Percentiles rank a stretch among this genome's conserved stretches.
Evolutionary conservation across 2,113 vertebrate species (phyloP).

Genomic region (Myodes glareolus): DNA sequence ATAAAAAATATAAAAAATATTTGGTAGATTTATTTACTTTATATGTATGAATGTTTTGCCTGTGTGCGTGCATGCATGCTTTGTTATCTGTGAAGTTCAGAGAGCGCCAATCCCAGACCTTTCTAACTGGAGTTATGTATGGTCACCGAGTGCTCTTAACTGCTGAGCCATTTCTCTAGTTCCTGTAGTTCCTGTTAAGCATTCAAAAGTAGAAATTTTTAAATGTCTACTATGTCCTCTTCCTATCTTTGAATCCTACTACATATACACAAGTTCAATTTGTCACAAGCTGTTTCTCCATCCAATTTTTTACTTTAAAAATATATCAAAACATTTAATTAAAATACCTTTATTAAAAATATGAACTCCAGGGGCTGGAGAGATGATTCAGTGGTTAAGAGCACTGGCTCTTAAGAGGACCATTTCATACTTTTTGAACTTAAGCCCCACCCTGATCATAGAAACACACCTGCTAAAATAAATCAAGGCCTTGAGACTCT

Average conservation of each 20-base stretch:
- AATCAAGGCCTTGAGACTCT: slow-evolving; percentile 89
- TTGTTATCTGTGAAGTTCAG: neutral
- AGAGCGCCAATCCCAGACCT: neutral
- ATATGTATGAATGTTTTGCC: neutral
- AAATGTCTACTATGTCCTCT: neutral
- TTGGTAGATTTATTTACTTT: neutral
- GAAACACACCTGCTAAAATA: slow-evolving; percentile 88
- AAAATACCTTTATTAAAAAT: slow-evolving; percentile 98
- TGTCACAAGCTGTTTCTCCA: neutral
- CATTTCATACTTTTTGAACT: slow-evolving; percentile 88
- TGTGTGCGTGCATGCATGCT: neutral
- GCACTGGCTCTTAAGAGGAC: neutral
- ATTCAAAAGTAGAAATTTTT: neutral
- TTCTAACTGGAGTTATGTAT: neutral
- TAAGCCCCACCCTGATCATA: slow-evolving; percentile 85
- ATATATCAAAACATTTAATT: slow-evolving; percentile 97
- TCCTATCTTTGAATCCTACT: neutral
- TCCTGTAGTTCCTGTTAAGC: neutral
- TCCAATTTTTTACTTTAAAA: neutral
- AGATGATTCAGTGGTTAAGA: neutral
- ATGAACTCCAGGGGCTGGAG: slow-evolving; percentile 90
- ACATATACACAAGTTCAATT: neutral
- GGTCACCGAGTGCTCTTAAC: neutral
- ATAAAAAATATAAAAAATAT: neutral
- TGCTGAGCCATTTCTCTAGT: neutral